These are phyloP conservation scores for Myocastor coypus DNA, from an alignment of 2,113 vertebrate species.

Conservation along the genomic window DNA sequence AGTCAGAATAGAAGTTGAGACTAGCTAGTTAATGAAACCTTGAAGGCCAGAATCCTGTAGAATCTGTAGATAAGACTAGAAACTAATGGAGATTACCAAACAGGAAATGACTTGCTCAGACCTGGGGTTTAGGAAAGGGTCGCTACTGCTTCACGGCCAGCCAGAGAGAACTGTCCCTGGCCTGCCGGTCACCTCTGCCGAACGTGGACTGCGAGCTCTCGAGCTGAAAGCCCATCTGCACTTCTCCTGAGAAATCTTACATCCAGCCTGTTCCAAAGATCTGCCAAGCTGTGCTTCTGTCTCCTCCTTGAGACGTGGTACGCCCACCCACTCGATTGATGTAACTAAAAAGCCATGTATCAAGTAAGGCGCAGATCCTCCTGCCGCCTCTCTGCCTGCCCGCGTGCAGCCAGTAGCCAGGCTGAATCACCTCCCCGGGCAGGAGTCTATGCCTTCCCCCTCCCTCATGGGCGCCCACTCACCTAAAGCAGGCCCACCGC, in stretches of 20 bases:
- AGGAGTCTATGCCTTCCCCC: neutral
- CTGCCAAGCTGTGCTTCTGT: neutral
- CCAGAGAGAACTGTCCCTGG: accelerated
- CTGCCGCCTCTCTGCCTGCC: neutral
- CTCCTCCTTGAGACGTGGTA: neutral
- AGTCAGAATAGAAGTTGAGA: neutral
- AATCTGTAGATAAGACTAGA: neutral
- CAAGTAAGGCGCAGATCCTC: neutral
- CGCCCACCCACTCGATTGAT: neutral
- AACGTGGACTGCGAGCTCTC: neutral
- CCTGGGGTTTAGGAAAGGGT: neutral
- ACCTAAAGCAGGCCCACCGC: neutral
- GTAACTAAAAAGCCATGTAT: neutral
- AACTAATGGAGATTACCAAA: neutral
- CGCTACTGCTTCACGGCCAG: neutral
- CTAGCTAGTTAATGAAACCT: too few relatives aligned
- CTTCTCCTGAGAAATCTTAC: neutral
- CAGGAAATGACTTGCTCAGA: neutral
- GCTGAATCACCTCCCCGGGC: neutral
- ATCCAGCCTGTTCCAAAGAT: neutral
- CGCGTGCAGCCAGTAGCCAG: neutral
- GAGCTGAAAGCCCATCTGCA: neutral
- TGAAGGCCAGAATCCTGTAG: neutral
- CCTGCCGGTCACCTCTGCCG: neutral
- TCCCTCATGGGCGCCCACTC: neutral